Percentiles rank a stretch among this genome's conserved stretches.
Conservation (phyloP, 2,888 invertebrate genomes). For the Leptura quadrifasciata region DNA sequence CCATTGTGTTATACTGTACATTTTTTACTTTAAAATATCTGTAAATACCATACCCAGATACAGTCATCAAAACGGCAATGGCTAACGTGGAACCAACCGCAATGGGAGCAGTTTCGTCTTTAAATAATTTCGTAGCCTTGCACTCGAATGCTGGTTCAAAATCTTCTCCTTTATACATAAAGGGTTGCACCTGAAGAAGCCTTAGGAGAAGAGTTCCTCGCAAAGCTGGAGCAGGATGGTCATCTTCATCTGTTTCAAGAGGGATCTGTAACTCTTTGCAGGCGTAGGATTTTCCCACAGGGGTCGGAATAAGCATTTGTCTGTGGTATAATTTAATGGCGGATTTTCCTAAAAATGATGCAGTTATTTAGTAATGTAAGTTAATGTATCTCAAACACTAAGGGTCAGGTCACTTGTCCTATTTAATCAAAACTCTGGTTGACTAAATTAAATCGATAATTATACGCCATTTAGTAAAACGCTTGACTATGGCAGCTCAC, state of each 20-base stretch:
- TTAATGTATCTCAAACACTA: no score
- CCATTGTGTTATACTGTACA: constrained; percentile 94
- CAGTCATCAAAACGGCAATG: constrained; percentile 86
- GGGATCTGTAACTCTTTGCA: constrained; percentile 84
- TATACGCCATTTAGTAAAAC: no score
- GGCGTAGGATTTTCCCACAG: constrained; percentile 89
- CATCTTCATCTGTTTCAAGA: constrained; percentile 74
- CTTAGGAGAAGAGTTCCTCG: constrained; percentile 68
- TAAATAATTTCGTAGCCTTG: constrained; percentile 74
- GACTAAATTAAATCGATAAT: no score
- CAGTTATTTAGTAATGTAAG: background rate
- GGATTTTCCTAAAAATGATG: constrained; percentile 61
- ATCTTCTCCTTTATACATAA: constrained; percentile 88
- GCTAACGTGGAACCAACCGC: constrained; percentile 90
- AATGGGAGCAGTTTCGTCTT: constrained; percentile 90
- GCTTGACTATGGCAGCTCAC: no score
- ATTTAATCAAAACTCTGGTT: no score
- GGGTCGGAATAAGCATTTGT: constrained; percentile 86
- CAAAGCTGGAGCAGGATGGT: constrained; percentile 67
- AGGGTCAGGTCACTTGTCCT: no score
- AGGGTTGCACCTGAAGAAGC: constrained; percentile 82
- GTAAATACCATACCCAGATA: constrained; percentile 90
- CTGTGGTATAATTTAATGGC: constrained; percentile 71
- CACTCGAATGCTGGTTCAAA: constrained; percentile 84
- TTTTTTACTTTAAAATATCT: constrained; percentile 92